These are phyloP conservation scores for Pagrus major DNA, from an alignment of 2,113 vertebrate species.

Conservation along the genomic window DNA sequence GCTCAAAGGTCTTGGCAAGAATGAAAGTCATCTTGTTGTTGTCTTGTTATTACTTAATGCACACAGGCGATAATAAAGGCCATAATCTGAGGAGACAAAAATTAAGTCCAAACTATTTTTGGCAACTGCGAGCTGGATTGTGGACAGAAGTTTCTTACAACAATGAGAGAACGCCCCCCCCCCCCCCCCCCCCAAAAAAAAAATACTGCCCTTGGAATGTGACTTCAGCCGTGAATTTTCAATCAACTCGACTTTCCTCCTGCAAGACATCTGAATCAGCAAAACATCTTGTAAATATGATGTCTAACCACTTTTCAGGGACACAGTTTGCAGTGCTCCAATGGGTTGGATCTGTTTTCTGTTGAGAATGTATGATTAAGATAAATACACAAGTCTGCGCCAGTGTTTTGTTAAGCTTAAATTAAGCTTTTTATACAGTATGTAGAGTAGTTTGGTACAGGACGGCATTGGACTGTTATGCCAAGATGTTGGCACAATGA, in stretches of 20 bases:
- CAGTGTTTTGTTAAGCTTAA: slow-evolving; percentile 2
- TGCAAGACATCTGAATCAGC: slow-evolving; percentile 48
- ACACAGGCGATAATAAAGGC: slow-evolving; percentile 32
- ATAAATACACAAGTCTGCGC: neutral
- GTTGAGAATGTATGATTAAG: slow-evolving; percentile 13
- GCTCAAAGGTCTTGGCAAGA: slow-evolving; percentile 66
- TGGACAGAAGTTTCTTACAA: slow-evolving; percentile 32
- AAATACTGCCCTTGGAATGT: slow-evolving; percentile 54
- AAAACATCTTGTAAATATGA: slow-evolving; percentile 44
- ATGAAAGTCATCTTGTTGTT: slow-evolving; percentile 55
- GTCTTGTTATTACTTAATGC: slow-evolving; percentile 50
- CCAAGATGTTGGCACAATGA: neutral
- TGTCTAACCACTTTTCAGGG: slow-evolving; percentile 47
- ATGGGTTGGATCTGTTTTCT: slow-evolving; percentile 4
- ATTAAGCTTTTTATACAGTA: slow-evolving; percentile 5
- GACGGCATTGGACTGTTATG: neutral
- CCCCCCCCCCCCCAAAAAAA: too few relatives aligned
- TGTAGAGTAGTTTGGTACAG: neutral
- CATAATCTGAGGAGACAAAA: slow-evolving; percentile 45
- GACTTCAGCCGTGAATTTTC: slow-evolving; percentile 49
- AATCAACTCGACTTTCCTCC: slow-evolving; percentile 36
- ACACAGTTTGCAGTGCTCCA: slow-evolving; percentile 17
- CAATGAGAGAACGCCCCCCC: slow-evolving; percentile 12
- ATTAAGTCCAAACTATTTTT: slow-evolving; percentile 19
- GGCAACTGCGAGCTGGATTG: neutral